Evolutionary conservation across 1,140 invertebrate species (phyloP), one percentile per base, ranked within the genome.

Genomic region (Scaptomyza hsui): DNA sequence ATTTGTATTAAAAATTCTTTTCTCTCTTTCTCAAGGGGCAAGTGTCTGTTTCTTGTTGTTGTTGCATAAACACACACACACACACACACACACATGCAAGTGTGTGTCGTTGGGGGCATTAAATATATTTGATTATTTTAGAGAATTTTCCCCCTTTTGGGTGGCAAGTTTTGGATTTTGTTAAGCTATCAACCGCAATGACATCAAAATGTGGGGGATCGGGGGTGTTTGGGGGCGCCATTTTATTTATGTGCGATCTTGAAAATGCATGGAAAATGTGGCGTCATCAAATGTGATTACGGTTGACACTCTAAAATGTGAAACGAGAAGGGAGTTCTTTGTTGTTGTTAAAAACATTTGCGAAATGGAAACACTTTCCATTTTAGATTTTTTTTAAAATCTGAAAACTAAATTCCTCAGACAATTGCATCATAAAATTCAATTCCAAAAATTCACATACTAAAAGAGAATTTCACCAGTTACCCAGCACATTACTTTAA

Each of bases 1-100:
- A 86, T 86, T 86, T 86, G 86, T 88, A 88, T 85, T 81, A 81
- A 85, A 81, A 85, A 85, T 85, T 86, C 81, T 81, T 86, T 70
- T 21, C 60, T 60, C 44, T n/a, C 12, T 37, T 4, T n/a, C 32
- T 37, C 26, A 1, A 72, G 64, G 73, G 62, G 80, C 68, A 68
- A 49, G 19, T 82, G 60, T 61, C 59, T 71, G 32, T 26, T 57
- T 44, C 59, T 55, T 69, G 52, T 81, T 81, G 62, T 68, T 71
- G 73, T 85, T 85, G 81, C 82, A 85, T 75, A 85, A n/a, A n/a
- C n/a, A n/a, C n/a, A n/a, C n/a, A 86, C 67, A 52, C 26, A 29
- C 26, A 29, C 26, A 29, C 19, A 39, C 48, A 26, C 51, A 52
- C 24, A 63, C 41, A 29, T 5, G 26, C 4, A 29, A 12, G 41